These are phyloP conservation scores for Antedon mediterranea DNA, from an alignment of 53 echinoderm and acorn worm species.

Conservation along the genomic window DNA sequence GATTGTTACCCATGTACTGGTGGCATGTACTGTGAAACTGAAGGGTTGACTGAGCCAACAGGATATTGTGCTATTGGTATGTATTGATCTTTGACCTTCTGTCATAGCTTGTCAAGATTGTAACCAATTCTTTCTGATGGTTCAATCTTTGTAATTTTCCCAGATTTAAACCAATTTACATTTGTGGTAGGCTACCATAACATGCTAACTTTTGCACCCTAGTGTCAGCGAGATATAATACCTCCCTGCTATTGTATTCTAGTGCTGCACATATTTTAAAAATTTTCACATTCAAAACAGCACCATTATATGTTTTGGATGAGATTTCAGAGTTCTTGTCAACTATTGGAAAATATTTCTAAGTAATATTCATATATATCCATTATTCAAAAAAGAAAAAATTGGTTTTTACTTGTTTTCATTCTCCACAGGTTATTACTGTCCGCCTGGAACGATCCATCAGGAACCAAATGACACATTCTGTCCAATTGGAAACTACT, in stretches of 20 bases:
- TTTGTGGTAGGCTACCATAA: no score
- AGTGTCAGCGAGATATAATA: no score
- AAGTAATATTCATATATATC: not conserved
- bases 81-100: not conserved
- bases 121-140: no score
- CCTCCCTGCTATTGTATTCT: no score
- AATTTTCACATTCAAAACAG: no score
- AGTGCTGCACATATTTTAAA: no score
- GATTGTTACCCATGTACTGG: slow-evolving; percentile 84
- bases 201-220: no score
- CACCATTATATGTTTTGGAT: not conserved
- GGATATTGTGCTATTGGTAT: slow-evolving; percentile 71
- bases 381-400: not conserved
- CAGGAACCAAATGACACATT: slow-evolving; percentile 57
- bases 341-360: no score
- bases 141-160: no score
- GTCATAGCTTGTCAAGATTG: no score
- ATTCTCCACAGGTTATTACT: slow-evolving; percentile 74
- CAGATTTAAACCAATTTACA: no score
- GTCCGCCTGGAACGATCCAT: slow-evolving; percentile 79
- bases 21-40: slow-evolving; percentile 86
- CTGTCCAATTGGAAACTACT: slow-evolving; percentile 85
- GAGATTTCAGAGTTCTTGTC: no score
- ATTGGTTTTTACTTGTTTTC: not conserved
- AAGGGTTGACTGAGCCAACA: slow-evolving; percentile 78